These are phyloP conservation scores for Orcinus orca DNA, from an alignment of 2,113 vertebrate species.

Conservation along the genomic window DNA sequence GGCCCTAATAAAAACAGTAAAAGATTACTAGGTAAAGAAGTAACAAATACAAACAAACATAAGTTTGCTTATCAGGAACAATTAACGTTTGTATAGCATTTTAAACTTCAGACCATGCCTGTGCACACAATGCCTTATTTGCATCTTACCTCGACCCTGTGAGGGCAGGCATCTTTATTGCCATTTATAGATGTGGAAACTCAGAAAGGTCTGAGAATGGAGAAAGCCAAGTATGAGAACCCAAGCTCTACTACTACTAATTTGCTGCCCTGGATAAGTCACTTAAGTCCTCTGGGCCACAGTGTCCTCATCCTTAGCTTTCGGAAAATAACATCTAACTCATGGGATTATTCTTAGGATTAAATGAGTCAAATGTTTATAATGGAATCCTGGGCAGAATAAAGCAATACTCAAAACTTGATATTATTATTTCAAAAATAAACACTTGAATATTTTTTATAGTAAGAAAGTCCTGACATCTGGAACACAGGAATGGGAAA, in stretches of 20 bases:
- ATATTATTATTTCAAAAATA: not conserved
- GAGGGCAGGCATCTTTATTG: not conserved
- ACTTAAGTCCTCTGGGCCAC: not conserved
- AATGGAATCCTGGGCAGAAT: not conserved
- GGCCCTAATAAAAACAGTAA: not conserved
- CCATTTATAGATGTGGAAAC: not conserved
- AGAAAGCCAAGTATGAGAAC: not conserved
- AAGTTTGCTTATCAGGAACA: not conserved
- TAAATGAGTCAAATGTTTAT: not conserved
- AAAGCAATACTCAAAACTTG: not conserved
- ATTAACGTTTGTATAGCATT: not conserved
- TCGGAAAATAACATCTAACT: not conserved
- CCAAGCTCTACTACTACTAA: not conserved
- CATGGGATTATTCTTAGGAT: not conserved
- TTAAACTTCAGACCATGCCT: not conserved
- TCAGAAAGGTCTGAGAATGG: not conserved
- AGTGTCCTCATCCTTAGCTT: not conserved
- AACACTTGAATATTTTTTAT: not conserved
- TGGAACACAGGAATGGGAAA: not conserved
- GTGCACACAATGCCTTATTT: not conserved
- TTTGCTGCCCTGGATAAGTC: not conserved
- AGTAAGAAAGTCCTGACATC: not conserved
- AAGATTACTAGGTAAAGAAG: not conserved
- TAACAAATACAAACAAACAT: conserved; percentile 4
- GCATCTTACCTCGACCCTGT: not conserved